A percentile compares a stretch with the other conserved stretches of the same genome.
These are phyloP conservation scores for Scaeva pyrastri DNA, from an alignment of 2,888 invertebrate genomes.

Conservation along the genomic window DNA sequence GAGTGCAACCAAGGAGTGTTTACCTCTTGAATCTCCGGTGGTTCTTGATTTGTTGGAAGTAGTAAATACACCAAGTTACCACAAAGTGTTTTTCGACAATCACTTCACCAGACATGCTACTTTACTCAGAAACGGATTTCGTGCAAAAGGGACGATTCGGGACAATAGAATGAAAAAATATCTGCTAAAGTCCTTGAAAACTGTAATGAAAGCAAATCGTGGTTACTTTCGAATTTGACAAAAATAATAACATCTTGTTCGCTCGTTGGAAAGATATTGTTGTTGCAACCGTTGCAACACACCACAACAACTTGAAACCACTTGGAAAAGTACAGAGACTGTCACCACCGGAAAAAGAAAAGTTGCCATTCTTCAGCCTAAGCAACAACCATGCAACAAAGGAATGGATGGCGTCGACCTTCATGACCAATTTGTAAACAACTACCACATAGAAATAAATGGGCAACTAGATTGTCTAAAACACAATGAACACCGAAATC, in stretches of 20 bases:
- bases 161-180: not conserved
- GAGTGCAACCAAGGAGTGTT: slow-evolving; percentile 2
- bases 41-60: not conserved
- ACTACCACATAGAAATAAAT: slow-evolving; percentile 12
- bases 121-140: slow-evolving; percentile 5
- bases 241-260: not conserved
- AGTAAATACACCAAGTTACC: not conserved
- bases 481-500: not conserved
- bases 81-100: not conserved
- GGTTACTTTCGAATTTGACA: not conserved
- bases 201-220: slow-evolving; percentile 21
- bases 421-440: too few relatives aligned
- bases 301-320: slow-evolving; percentile 1
- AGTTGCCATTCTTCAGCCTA: slow-evolving; percentile 13
- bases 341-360: slow-evolving; percentile 15
- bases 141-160: not conserved
- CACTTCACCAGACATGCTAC: not conserved
- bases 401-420: not conserved
- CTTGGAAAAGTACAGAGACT: slow-evolving; percentile 8
- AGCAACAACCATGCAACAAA: slow-evolving; percentile 1
- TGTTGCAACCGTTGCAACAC: slow-evolving; percentile 19
- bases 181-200: slow-evolving; percentile 22
- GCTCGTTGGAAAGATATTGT: not conserved
- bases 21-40: slow-evolving; percentile 29
- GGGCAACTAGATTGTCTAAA: not conserved